These are phyloP conservation scores for Cotesia congregata DNA, from an alignment of 2,888 invertebrate genomes.

Conservation along the genomic window DNA sequence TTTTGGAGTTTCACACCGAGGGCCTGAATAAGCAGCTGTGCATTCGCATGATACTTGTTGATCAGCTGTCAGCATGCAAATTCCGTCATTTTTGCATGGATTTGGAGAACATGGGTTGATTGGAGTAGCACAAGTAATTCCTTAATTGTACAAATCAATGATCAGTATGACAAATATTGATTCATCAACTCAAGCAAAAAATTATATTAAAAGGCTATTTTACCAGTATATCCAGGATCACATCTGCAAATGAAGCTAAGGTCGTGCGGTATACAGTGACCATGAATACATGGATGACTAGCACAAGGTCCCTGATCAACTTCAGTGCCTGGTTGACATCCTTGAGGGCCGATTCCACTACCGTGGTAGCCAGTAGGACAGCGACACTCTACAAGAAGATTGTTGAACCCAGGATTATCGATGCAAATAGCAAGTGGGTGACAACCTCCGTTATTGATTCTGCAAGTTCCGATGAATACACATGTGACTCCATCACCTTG, in stretches of 20 bases:
- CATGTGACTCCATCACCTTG: constrained; percentile 87
- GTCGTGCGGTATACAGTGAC: constrained; percentile 73
- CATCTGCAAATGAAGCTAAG: constrained; percentile 75
- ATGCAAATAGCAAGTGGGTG: constrained; percentile 85
- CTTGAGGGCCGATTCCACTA: constrained; percentile 82
- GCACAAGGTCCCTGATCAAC: constrained; percentile 52
- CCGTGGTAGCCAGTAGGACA: constrained; percentile 87
- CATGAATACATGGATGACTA: constrained; percentile 73
- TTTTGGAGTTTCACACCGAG: constrained; percentile 75
- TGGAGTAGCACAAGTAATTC: constrained; percentile 75
- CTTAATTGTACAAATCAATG: constrained; percentile 54
- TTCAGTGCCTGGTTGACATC: constrained; percentile 73
- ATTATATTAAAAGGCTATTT: constrained; percentile 33
- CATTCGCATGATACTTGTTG: constrained; percentile 76
- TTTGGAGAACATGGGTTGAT: constrained; percentile 77
- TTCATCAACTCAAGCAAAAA: neutral
- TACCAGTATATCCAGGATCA: constrained; percentile 75
- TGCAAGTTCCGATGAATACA: constrained; percentile 78
- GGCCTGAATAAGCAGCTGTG: constrained; percentile 77
- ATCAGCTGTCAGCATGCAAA: constrained; percentile 72
- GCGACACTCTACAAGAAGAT: constrained; percentile 78
- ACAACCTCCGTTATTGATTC: constrained; percentile 87
- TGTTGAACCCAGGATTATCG: constrained; percentile 75
- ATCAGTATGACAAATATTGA: neutral
- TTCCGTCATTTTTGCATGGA: constrained; percentile 88